phyloP scores from a whole-genome alignment of 2,113 vertebrate genomes.

The Lasiurus borealis region DNA sequence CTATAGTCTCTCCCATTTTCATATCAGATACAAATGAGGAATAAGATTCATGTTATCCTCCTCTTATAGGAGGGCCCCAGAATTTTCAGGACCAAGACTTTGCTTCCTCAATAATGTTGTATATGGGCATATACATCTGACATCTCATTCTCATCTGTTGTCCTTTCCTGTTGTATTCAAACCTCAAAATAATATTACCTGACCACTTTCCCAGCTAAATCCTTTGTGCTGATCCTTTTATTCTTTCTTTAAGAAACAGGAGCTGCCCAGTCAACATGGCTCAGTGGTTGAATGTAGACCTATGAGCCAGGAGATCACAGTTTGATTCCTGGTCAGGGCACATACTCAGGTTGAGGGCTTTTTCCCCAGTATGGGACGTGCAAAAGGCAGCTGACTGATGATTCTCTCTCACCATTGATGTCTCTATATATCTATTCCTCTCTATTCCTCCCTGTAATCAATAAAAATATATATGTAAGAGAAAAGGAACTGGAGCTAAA shows the following conservation, averaged over 20 bases:
- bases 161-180: background rate
- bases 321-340: too few relatives aligned
- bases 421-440: too few relatives aligned
- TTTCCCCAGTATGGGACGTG: too few relatives aligned
- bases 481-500: background rate
- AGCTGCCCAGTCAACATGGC: background rate
- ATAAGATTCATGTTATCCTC: slow-evolving; percentile 44
- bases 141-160: background rate
- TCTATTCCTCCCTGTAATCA: too few relatives aligned
- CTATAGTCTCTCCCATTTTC: slow-evolving; percentile 17
- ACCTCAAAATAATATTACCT: background rate
- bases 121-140: background rate
- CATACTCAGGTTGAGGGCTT: too few relatives aligned
- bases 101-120: background rate
- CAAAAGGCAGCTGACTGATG: too few relatives aligned
- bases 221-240: background rate
- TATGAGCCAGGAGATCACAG: too few relatives aligned
- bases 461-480: too few relatives aligned
- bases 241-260: background rate
- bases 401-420: too few relatives aligned
- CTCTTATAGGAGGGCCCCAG: background rate
- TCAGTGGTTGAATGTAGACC: too few relatives aligned
- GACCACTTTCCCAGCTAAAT: background rate
- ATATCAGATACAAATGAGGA: slow-evolving; percentile 54
- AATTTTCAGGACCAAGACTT: background rate